Evolutionary conservation across 2,888 invertebrate species (phyloP).

Genomic region (Cephus nigrinus): DNA sequence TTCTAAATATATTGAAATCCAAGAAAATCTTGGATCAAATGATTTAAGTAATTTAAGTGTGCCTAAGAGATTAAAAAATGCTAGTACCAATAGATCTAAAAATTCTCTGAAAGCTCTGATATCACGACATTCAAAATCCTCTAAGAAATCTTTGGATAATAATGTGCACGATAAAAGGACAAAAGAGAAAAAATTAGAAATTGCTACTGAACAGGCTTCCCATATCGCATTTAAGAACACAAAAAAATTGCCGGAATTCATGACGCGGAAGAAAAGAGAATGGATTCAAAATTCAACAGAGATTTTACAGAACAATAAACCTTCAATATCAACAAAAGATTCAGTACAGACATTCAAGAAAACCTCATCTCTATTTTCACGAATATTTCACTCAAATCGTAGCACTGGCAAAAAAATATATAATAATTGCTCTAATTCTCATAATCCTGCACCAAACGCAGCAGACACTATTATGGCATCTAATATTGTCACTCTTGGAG

Average conservation of each 20-base stretch:
- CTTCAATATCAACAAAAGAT: not conserved
- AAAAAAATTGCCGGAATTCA: not conserved
- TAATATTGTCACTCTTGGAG: not conserved
- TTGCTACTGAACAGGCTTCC: too few species aligned
- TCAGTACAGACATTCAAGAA: not conserved
- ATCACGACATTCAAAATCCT: not conserved
- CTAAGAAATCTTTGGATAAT: not conserved
- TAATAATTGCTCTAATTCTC: not conserved
- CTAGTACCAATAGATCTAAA: not conserved
- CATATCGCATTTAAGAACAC: not conserved
- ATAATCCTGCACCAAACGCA: not conserved
- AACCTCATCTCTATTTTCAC: not conserved
- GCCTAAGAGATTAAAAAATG: too few species aligned
- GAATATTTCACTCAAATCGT: not conserved
- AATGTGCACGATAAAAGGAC: not conserved
- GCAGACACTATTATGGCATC: not conserved
- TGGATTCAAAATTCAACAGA: not conserved
- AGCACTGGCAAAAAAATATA: not conserved
- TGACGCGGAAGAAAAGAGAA: not conserved
- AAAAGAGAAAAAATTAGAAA: not conserved
- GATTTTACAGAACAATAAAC: not conserved
- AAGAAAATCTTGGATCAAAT: too few species aligned
- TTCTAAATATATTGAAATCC: too few species aligned
- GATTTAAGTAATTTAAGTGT: too few species aligned
- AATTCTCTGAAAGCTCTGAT: not conserved